Evolutionary conservation across 2,113 vertebrate genomes (phyloP).

Genomic region (Paracanthobrama guichenoti): DNA sequence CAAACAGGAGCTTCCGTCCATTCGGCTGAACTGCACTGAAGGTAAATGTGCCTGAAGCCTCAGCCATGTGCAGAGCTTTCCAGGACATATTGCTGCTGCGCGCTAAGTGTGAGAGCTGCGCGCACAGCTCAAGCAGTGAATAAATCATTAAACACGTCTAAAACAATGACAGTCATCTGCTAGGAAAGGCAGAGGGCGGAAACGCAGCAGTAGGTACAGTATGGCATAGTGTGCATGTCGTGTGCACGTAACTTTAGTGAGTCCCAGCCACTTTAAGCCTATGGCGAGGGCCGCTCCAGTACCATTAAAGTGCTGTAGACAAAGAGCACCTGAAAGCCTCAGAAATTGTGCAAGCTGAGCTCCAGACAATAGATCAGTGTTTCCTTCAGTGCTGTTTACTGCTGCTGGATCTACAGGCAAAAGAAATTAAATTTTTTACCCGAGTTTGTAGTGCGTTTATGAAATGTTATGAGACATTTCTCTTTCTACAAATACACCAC

Average conservation of each 20-base stretch:
- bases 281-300: constrained; percentile 42
- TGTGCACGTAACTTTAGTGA: neutral
- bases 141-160: constrained; percentile 65
- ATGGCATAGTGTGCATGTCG: neutral
- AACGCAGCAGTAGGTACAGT: constrained; percentile 44
- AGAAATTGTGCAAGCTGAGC: constrained; percentile 34
- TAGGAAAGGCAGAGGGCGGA: constrained; percentile 20
- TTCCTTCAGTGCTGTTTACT: neutral
- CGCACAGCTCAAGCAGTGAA: constrained; percentile 59
- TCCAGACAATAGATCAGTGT: constrained; percentile 36
- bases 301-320: constrained; percentile 31
- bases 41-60: neutral
- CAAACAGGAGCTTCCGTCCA: neutral
- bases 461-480: neutral
- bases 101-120: constrained; percentile 41
- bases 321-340: constrained; percentile 31
- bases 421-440: neutral
- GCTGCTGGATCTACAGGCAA: neutral
- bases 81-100: constrained; percentile 40
- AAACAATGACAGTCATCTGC: constrained; percentile 63
- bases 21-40: neutral
- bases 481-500: neutral
- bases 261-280: constrained; percentile 15
- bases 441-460: neutral
- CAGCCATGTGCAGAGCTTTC: constrained; percentile 29